Conservation (phyloP, 2,797 vertebrate genomes). For the Melanotaenia nigrans region DNA sequence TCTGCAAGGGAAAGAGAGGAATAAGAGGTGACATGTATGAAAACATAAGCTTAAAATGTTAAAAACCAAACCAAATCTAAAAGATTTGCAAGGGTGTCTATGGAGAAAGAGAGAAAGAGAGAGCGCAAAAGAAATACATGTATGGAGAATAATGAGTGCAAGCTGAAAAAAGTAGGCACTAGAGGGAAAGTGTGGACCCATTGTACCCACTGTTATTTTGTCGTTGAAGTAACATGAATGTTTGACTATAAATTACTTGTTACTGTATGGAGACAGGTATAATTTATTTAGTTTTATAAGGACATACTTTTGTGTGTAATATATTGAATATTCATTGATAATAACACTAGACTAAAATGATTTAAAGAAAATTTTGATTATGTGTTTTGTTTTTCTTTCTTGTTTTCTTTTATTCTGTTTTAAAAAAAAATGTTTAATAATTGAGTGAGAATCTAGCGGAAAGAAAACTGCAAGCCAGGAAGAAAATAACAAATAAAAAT, state of each 20-base stretch:
- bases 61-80: not conserved
- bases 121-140: not conserved
- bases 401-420: too few relatives aligned
- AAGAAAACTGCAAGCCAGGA: not conserved
- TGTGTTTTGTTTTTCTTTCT: not conserved
- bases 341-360: not conserved
- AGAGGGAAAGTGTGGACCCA: not conserved
- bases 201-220: too few relatives aligned
- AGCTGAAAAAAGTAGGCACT: not conserved
- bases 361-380: not conserved
- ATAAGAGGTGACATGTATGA: not conserved
- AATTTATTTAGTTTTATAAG: too few relatives aligned
- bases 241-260: too few relatives aligned
- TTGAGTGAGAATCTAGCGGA: not conserved
- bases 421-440: not conserved
- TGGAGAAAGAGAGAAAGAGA: not conserved
- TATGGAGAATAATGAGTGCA: not conserved
- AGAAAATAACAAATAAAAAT: not conserved
- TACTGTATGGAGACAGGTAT: too few relatives aligned
- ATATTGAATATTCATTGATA: too few relatives aligned
- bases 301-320: too few relatives aligned
- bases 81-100: too few relatives aligned
- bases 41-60: not conserved
- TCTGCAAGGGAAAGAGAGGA: constrained; percentile 71
- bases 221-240: too few relatives aligned